Evolutionary conservation across 2,797 vertebrate genomes (phyloP).

Genomic region (Pseudotriccus pelzelni): DNA sequence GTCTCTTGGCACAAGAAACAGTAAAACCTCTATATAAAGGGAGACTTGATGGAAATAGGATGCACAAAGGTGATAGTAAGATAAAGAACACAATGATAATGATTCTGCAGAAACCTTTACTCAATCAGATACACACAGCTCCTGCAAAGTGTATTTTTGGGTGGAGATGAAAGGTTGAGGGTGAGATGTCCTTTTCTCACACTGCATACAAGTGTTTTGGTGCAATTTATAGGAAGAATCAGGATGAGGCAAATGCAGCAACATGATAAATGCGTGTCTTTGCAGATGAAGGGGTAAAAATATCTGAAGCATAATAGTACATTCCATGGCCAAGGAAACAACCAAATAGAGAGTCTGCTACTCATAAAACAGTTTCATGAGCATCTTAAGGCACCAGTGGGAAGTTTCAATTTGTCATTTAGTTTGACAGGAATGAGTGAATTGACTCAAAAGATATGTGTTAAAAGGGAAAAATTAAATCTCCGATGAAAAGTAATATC

Average conservation of each 20-base stretch:
- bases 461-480: not conserved
- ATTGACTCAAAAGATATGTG: not conserved
- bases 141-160: not conserved
- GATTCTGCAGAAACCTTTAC: not conserved
- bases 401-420: not conserved
- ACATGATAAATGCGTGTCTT: not conserved
- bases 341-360: not conserved
- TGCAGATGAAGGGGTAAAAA: not conserved
- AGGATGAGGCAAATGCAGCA: not conserved
- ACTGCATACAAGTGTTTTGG: not conserved
- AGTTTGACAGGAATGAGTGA: not conserved
- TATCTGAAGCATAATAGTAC: not conserved
- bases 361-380: not conserved
- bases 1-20: not conserved
- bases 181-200: not conserved
- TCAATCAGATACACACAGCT: not conserved
- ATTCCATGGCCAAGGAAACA: not conserved
- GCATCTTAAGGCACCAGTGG: not conserved
- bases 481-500: not conserved
- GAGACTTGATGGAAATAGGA: not conserved
- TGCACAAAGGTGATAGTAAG: not conserved
- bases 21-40: not conserved
- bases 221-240: not conserved
- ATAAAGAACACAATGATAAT: not conserved
- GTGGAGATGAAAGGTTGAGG: fast-evolving